Evolutionary conservation across 2,888 invertebrate species (phyloP).

Genomic region (Antheraea yamamai): DNA sequence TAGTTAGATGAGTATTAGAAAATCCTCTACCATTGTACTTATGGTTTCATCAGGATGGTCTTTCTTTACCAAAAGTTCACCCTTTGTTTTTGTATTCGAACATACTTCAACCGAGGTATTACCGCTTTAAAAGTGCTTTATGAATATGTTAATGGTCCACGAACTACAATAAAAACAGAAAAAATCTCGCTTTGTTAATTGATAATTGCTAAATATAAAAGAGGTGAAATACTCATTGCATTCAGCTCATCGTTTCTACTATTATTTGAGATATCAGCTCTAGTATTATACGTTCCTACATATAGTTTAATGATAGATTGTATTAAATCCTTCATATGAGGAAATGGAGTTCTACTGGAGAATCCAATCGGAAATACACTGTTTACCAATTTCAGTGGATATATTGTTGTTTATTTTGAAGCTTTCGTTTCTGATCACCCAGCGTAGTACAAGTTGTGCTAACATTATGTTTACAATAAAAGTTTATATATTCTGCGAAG

Average conservation of each 20-base stretch:
- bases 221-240: neutral
- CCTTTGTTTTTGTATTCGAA: too few relatives aligned
- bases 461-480: neutral
- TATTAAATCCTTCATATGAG: neutral
- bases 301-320: neutral
- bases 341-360: neutral
- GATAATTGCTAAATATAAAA: neutral
- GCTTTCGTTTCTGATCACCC: neutral
- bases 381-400: neutral
- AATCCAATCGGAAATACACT: slow-evolving; percentile 5
- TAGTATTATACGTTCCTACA: neutral
- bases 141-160: too few relatives aligned
- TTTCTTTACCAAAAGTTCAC: too few relatives aligned
- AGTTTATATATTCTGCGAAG: too few relatives aligned
- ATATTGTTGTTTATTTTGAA: neutral
- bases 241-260: neutral
- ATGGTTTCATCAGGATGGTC: too few relatives aligned
- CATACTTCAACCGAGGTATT: too few relatives aligned
- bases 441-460: neutral
- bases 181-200: too few relatives aligned
- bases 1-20: too few relatives aligned
- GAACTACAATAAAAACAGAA: too few relatives aligned
- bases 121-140: too few relatives aligned
- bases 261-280: neutral
- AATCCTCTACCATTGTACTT: too few relatives aligned